Evolutionary conservation across 1,140 invertebrate species (phyloP), one percentile per base, ranked within the genome.

Genomic region (Lutraria rhynchaena): DNA sequence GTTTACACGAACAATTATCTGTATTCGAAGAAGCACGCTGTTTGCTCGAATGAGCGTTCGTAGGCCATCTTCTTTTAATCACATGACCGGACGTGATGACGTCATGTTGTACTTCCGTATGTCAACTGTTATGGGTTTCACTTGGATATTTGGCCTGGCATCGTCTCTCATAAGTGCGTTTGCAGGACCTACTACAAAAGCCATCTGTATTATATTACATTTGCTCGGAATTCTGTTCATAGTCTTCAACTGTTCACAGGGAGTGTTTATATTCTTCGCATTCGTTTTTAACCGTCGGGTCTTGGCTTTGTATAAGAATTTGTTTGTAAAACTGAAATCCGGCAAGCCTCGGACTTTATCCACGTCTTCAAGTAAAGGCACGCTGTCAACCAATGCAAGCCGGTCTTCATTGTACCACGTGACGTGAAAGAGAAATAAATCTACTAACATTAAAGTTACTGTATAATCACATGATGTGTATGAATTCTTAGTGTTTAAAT

Each of bases 31-130:
- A 15, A 93, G 93, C 27, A 83, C 81, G 13, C 85, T 83, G 71
- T 77, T 83, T 3, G 74, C 85, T 7, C 81, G 84, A 46, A 84
- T 69, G 53, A 84, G 71, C n/a, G 74, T 69, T 27, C 86, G 78
- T 33, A 81, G 77, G 37, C 85, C 85, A 1, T 89, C 88, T 0
- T 1, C 44, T 19, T 9, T 82, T 4, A 84, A 84, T 27, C 86
- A 83, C 33, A 57, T 85, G 37, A 83, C 88, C 24, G 92, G 78
- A 7, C 87, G 91, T 41, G 86, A 89, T 49, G 92, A 94, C 85
- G 92, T 93, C 74, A 92, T 94, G 70, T 89, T 95, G 19, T 95
- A 95, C 87, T 86, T 94, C 35, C 90, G 94, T 19, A 91, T 95
- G 82, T 90, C 92, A 7, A 87, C 89, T 0, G 89, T 93, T 7